Evolutionary conservation across 92 coral and sea anemone genomes (phyloP), one percentile per base, ranked within the genome.

Genomic region (Pocillopora grandis): DNA sequence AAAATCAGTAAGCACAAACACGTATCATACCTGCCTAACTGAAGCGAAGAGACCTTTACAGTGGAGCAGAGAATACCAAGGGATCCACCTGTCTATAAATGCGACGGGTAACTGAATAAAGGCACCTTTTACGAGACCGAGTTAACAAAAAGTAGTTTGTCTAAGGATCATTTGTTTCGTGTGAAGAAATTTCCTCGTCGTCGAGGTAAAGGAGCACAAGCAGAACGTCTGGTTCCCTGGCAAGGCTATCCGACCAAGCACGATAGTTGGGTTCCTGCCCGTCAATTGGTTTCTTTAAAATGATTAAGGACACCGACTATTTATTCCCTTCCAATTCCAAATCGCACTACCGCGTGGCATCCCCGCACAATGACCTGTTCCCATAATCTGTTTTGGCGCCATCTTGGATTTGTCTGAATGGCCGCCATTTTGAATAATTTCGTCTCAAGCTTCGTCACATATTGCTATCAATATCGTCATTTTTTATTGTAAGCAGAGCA

Each of bases 121-220:
- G 92, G 92, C 9, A 86, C 81, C 15, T 89, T 89, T 75, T 80
- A 89, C 57, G 90, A 89, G 52, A 7, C 57, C 7, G 92, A 89
- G 23, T 42, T 86, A 18, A 90, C 86, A 57, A 70, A 57, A 56
- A 86, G 85, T 1, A 67, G 56, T 20, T 76, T 21, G 36, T 69
- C 55, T 16, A 42, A 79, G 3, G 90, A 86, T 67, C 66, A 79
- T 27, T 57, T 81, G 48, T 89, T 62, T 65, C 74, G 80, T 60
- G 76, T 89, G n/a, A 90, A 86, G 57, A 74, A 79, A 15, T 58
- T 86, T 13, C 8, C 80, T 15, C 55, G 66, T 20, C 61, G 59
- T 61, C 33, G 83, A 17, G 76, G 81, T 19, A 17, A 78, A 57
- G 78, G 82, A 56, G 48, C 1, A 17, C 68, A 55, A 11, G 67